Percentiles rank a stretch among this genome's conserved stretches.
Conservation (phyloP, 1,140 invertebrate species). For the Lepidurus packardi region DNA sequence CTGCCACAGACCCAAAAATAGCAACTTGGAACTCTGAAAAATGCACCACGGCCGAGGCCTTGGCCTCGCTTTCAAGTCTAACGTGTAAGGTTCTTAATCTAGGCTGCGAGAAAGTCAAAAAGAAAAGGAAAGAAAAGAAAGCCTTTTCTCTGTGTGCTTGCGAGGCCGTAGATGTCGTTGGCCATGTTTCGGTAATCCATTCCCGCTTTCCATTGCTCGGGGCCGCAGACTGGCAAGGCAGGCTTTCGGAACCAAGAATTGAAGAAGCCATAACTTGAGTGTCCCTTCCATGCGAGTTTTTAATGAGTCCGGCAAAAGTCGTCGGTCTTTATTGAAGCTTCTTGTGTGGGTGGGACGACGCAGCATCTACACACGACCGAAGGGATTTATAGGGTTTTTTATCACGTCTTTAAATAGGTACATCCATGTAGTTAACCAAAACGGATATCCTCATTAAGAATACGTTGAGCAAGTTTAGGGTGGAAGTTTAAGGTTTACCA, state of each 20-base stretch:
- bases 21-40: background rate
- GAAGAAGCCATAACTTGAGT: slow-evolving; percentile 13
- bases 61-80: background rate
- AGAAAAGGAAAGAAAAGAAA: background rate
- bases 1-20: background rate
- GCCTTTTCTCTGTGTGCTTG: background rate
- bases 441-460: background rate
- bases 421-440: background rate
- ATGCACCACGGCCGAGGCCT: background rate
- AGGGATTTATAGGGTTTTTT: background rate
- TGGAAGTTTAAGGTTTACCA: background rate
- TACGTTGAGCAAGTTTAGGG: background rate
- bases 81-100: background rate
- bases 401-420: background rate
- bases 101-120: background rate
- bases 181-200: background rate
- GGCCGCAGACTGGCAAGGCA: background rate
- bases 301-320: background rate
- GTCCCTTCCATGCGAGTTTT: background rate
- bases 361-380: background rate
- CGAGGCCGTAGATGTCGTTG: background rate
- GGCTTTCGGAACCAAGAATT: slow-evolving; percentile 1
- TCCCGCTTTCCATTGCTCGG: background rate
- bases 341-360: background rate
- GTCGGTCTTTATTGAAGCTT: background rate